Evolutionary conservation across 2,888 invertebrate species (phyloP), one percentile per base, ranked within the genome.

Genomic region (Furcula furcula): DNA sequence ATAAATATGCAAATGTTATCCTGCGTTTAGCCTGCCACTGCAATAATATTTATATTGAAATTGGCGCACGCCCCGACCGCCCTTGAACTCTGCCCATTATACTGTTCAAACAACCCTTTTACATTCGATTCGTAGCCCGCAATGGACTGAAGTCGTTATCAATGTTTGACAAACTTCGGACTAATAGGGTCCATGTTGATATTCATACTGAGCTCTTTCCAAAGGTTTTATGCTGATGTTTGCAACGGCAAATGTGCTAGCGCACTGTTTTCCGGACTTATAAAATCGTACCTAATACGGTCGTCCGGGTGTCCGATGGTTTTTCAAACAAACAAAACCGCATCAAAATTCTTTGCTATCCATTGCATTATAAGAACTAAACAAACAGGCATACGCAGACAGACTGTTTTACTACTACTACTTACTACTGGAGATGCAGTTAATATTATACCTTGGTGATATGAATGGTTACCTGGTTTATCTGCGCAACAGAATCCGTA

Each of bases 1-100:
- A 84, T 87, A 86, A 85, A 86, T 86, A 87, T 87, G 86, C 81
- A 85, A 86, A 87, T 82, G 69, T 76, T 82, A 82, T 79, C 76
- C 74, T 73, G 74, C 77, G 77, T 83, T 85, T 79, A 82, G 76
- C 76, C 70, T 69, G 66, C 60, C 69, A 65, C 68, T 81, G 80
- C 83, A 85, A 84, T 83, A 84, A 85, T 82, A 83, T 85, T 83
- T 80, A 81, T 85, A 82, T 76, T 77, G 77, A 79, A 84, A 83
- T 75, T 72, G 74, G 71, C 60, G 66, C 62, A 69, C 57, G 54
- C 34, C 14, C 10, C 57, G 46, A 42, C 55, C 71, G 78, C 55
- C 83, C 83, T 86, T 84, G 81, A 84, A 82, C 76, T 76, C 64
- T 45, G 34, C 59, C 68, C 67, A 73, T 72, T 73, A 73, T 70